Base-by-base conservation (phyloP, 2,797 vertebrate species). In the Danio aesculapii region DNA sequence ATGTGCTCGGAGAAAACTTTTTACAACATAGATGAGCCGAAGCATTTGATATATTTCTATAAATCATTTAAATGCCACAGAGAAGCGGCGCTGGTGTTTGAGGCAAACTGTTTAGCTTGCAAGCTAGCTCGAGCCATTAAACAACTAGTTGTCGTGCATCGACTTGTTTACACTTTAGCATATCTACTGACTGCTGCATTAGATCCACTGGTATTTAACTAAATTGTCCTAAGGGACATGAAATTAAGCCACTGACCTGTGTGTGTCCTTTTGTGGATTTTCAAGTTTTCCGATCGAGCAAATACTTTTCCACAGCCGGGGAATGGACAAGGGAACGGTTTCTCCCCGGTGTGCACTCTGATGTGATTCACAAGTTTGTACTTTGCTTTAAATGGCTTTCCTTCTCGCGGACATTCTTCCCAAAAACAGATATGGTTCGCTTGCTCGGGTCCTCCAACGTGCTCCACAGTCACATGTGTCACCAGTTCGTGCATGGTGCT, bases 401-500 rank as follows among this genome's bases (percentile, higher is more conserved):
- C 96, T 91, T 97, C 96, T 77, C 96, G 89, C 75, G 95, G 73
- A 89, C 96, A 97, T 77, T 97, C 96, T 94, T 97, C 96, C 96
- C 96, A 97, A 90, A 97, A 95, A 90, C 96, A 97, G 89, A 97
- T 83, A 89, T 97, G 96, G 89, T 97, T 97, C 59, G 95, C 94
- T 90, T 97, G 96, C 89, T 97, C 96, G 0, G 96, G 96, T 67
- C 96, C 96, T 81, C 96, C 96, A 64, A 97, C 96, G 87, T 97
- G 96, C 91, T 97, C 96, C 92, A 97, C 96, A 0, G 96, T 97
- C 88, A 97, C 94, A 85, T 97, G 96, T 84, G 96, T 97, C 87
- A 97, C 96, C 43, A 97, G 94, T 94, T 97, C 96, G 89, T 97
- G 96, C 96, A 97, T 97, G 69, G 97, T 99, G 93, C 97, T 98